phyloP scores from a whole-genome alignment of 2,888 invertebrate species.

The Coecobrya sp. region DNA sequence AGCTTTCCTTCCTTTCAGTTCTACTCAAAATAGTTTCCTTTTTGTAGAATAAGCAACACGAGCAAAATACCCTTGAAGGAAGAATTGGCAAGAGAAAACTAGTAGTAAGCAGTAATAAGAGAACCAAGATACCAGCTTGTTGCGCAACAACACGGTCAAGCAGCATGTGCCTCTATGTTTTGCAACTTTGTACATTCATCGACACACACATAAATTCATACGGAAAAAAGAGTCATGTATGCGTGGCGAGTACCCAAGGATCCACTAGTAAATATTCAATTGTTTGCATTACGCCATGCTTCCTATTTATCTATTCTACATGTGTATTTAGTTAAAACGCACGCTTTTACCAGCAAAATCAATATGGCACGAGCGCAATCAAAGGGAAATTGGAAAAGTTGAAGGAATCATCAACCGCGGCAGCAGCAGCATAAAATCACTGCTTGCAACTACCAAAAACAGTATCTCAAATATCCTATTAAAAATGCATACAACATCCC shows the following conservation, averaged over 20 bases:
- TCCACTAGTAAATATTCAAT: not conserved
- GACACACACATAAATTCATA: not conserved
- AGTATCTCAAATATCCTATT: slow-evolving; percentile 39
- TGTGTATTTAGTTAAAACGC: not conserved
- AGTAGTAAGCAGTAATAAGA: not conserved
- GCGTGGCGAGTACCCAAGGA: not conserved
- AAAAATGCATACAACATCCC: slow-evolving; percentile 2
- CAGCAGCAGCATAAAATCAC: slow-evolving; percentile 24
- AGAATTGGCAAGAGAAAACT: not conserved
- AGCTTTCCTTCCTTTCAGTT: not conserved
- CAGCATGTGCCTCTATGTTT: not conserved
- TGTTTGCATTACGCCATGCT: not conserved
- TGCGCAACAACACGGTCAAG: not conserved
- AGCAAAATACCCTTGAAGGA: not conserved
- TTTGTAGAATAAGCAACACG: not conserved
- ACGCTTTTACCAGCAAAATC: too few relatives aligned
- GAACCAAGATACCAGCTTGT: too few relatives aligned
- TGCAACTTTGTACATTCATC: not conserved
- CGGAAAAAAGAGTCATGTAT: not conserved
- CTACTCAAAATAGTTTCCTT: not conserved
- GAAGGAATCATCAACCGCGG: not conserved
- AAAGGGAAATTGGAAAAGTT: not conserved
- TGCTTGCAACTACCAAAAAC: not conserved
- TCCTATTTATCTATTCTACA: not conserved
- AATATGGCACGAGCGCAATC: not conserved